Base-by-base conservation (phyloP, 2,888 invertebrate species). In the Sturmia bella region DNA sequence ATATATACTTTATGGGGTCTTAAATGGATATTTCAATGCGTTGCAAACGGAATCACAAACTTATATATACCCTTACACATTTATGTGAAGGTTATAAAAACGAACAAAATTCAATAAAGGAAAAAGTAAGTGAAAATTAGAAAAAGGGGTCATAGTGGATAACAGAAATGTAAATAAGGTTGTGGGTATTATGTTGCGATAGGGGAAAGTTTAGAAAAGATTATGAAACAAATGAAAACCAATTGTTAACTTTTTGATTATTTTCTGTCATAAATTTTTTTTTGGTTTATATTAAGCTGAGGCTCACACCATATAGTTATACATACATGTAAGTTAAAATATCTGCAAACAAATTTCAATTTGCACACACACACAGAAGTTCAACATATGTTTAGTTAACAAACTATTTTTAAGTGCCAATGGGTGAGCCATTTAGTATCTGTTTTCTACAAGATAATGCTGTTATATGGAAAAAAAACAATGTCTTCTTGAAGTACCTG, bases 331-430 rank as follows among this genome's bases (percentile, higher is more conserved):
- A 63, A 12, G 12, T 57, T 24, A 64, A 80, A 57, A 64, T 45
- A 75, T 76, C 39, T 59, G 48, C 37, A 59, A 61, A 27, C 72
- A 76, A 81, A 68, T 80, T 70, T 76, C 59, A 48, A 52, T 61
- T 76, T 74, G 50, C 50, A 37, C 9, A 24, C 11, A 50, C 41
- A 24, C 13, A 41, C 57, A 48, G 19, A 19, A 3, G 52, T 17
- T 39, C 48, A 48, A 74, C 68, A 69, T 37, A 43, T 69, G 76
- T 69, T 52, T 59, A 52, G 61, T 76, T 54, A 69, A 45, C 59
- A 61, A 76, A 69, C 61, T 54, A 52, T 52, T 43, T 63, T 43
- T n/a, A 41, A n/a, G n/a, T n/a, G n/a, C n/a, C n/a, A 11, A 52
- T 39, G 39, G 15, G 19, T 59, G 21, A 59, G 5, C n/a, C n/a